Evolutionary conservation across 2,797 vertebrate genomes (phyloP).

Genomic region (Simalia tracyae): DNA sequence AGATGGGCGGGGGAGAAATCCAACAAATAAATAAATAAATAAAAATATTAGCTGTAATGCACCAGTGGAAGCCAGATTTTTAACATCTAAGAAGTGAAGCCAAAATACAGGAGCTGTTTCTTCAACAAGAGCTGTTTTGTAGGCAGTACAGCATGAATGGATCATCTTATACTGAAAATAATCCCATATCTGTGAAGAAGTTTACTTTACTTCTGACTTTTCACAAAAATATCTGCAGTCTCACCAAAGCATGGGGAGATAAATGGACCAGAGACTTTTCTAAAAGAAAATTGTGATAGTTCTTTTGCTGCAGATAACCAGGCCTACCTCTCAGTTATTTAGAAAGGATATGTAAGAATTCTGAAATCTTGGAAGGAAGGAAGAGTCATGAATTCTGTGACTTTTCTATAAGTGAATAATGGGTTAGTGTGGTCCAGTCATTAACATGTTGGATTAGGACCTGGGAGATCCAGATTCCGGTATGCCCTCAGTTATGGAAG

Average conservation of each 20-base stretch:
- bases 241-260: not conserved
- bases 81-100: not conserved
- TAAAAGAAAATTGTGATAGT: not conserved
- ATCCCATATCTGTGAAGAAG: not conserved
- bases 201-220: not conserved
- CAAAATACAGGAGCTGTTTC: not conserved
- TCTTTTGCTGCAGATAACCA: not conserved
- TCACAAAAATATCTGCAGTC: not conserved
- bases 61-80: not conserved
- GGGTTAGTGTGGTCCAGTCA: too few species aligned
- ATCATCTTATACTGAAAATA: not conserved
- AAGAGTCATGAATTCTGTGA: not conserved
- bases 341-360: not conserved
- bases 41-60: not conserved
- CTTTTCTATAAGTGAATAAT: not conserved
- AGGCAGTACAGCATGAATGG: not conserved
- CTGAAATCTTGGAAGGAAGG: too few species aligned
- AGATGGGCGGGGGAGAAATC: too few species aligned
- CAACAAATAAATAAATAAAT: too few species aligned
- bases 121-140: not conserved
- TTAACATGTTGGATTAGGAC: too few species aligned
- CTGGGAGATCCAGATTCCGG: too few species aligned
- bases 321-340: too few species aligned
- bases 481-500: too few species aligned
- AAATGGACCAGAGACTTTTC: not conserved